Conservation (phyloP, 2,797 vertebrate species). For the Diglossa cyanea region DNA sequence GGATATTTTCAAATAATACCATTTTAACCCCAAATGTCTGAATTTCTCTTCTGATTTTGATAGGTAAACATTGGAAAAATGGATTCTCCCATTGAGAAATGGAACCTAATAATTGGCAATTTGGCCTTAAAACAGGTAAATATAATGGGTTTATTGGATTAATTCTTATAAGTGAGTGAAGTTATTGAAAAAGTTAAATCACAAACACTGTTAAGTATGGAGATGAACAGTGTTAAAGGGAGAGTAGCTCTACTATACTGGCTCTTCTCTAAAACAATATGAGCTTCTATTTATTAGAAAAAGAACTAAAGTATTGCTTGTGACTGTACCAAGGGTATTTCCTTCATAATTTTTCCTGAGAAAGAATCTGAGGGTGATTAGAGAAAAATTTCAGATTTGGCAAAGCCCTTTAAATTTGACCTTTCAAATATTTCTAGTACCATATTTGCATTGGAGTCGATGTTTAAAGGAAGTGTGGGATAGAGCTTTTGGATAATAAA, state of each 20-base stretch:
- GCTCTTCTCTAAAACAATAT: neutral
- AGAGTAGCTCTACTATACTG: neutral
- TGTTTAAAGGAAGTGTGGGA: neutral
- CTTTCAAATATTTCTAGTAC: neutral
- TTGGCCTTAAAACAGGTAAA: constrained; percentile 95
- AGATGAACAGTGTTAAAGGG: neutral
- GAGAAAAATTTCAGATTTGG: neutral
- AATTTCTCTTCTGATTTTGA: constrained; percentile 3
- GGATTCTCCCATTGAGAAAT: constrained; percentile 98
- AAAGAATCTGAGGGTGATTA: neutral
- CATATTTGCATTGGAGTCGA: neutral
- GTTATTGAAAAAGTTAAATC: neutral
- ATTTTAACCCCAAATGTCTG: neutral
- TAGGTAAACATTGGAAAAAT: constrained; percentile 98
- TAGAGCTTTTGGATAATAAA: neutral
- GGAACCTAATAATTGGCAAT: constrained; percentile 97
- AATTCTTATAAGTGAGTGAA: neutral
- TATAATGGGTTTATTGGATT: neutral
- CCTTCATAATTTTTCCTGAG: neutral
- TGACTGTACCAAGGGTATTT: neutral
- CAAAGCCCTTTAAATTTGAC: neutral
- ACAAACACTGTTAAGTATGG: neutral
- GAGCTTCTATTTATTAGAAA: neutral
- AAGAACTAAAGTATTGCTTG: neutral
- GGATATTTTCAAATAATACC: neutral